Conservation (phyloP, 2,888 invertebrate species). For the Agonopterix alstromeriana region DNA sequence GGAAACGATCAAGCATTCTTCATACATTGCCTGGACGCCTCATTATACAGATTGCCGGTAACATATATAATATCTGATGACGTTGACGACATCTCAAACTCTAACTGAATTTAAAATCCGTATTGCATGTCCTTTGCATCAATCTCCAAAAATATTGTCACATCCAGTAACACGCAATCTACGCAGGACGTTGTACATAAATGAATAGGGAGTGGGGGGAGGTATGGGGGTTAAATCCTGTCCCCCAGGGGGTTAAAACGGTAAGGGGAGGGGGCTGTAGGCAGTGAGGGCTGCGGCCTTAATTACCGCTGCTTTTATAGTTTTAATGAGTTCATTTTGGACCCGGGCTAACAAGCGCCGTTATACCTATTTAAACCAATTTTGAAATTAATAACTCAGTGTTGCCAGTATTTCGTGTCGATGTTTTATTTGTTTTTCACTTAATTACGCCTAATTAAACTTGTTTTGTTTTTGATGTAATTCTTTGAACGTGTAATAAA, state of each 20-base stretch:
- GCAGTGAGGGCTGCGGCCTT: constrained; percentile 56
- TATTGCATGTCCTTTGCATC: no score
- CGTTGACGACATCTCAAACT: no score
- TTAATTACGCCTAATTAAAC: no score
- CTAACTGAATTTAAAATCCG: no score
- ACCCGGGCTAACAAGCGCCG: constrained; percentile 79
- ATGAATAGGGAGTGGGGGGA: constrained; percentile 20
- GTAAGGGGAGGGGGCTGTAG: constrained; percentile 27
- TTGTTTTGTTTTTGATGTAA: background rate
- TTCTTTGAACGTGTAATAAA: background rate
- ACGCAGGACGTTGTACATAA: constrained; percentile 17
- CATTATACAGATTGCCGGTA: no score
- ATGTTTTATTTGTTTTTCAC: constrained; percentile 5
- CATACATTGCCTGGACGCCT: no score
- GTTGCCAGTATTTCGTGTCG: constrained; percentile 20
- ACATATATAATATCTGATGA: no score
- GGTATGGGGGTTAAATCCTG: constrained; percentile 38
- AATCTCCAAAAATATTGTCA: constrained; percentile 2
- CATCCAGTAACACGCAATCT: constrained; percentile 20
- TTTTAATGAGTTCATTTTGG: constrained; percentile 85
- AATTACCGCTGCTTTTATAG: constrained; percentile 86
- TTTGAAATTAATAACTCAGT: constrained; percentile 73
- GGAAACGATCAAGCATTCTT: no score
- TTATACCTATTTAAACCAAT: constrained; percentile 76
- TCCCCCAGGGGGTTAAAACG: constrained; percentile 29